Conservation (phyloP, 2,888 invertebrate species). For the Ectemnius continuus region DNA sequence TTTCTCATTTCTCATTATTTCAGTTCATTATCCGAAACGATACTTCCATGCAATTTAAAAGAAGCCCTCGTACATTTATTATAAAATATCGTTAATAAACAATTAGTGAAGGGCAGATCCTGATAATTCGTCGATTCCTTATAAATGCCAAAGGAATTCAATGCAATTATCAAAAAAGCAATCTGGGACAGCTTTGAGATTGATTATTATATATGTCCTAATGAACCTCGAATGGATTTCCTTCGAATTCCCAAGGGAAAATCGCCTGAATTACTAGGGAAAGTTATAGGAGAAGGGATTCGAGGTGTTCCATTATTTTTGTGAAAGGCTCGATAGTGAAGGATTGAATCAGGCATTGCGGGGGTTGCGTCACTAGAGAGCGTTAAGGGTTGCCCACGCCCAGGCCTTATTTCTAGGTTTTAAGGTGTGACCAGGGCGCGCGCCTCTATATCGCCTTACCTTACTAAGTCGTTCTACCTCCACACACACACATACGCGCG, state of each 20-base stretch:
- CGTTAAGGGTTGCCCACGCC: conserved; percentile 54
- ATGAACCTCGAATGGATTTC: background rate
- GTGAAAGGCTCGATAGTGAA: conserved; percentile 35
- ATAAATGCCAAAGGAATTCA: too few relatives aligned
- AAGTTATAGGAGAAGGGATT: background rate
- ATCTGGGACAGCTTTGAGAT: too few relatives aligned
- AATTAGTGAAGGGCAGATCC: too few relatives aligned
- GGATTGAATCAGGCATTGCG: conserved; percentile 31
- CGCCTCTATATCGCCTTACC: conserved; percentile 33
- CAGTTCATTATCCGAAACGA: conserved; percentile 14
- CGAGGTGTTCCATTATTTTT: conserved; percentile 33
- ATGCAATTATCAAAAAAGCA: too few relatives aligned
- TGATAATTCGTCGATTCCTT: too few relatives aligned
- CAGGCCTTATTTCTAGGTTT: conserved; percentile 60
- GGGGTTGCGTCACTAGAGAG: conserved; percentile 36
- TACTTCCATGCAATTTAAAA: conserved; percentile 47
- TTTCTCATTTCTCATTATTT: too few relatives aligned
- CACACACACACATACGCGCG: too few relatives aligned
- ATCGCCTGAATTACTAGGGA: too few relatives aligned
- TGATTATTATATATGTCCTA: too few relatives aligned
- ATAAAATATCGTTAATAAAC: too few relatives aligned
- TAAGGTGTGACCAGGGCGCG: conserved; percentile 63
- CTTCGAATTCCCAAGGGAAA: too few relatives aligned
- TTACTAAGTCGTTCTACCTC: conserved; percentile 26
- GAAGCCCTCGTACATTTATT: conserved; percentile 53